These are phyloP conservation scores for Notamacropus eugenii DNA, from an alignment of 2,797 vertebrate genomes.

Conservation along the genomic window DNA sequence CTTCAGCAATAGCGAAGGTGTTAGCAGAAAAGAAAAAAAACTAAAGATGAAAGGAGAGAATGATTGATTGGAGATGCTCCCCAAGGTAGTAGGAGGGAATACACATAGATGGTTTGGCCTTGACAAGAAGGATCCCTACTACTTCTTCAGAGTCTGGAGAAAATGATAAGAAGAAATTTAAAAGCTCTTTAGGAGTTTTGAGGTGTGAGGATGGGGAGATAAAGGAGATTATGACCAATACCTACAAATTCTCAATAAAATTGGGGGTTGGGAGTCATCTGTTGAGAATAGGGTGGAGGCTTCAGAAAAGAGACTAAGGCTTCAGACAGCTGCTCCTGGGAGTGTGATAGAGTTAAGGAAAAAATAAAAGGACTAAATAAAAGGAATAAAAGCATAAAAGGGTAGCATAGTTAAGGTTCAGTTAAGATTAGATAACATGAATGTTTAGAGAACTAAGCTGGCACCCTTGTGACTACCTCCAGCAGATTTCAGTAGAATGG, in stretches of 20 bases:
- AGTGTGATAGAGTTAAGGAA: neutral
- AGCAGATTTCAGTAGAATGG: neutral
- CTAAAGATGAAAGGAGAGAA: neutral
- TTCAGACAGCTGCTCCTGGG: neutral
- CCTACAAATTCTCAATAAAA: neutral
- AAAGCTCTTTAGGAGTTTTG: neutral
- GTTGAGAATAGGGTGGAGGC: neutral
- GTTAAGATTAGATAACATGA: neutral
- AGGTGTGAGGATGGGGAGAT: neutral
- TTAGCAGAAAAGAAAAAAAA: neutral
- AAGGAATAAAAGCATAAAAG: no score
- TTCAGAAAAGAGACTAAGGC: neutral
- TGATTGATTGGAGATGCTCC: neutral
- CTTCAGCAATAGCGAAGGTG: neutral
- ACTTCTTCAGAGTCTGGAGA: neutral
- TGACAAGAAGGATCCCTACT: neutral
- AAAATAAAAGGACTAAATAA: no score
- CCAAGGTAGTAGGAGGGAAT: neutral
- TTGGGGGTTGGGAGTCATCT: neutral
- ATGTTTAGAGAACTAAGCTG: neutral
- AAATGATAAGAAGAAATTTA: neutral
- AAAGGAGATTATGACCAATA: neutral
- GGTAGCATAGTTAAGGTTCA: neutral
- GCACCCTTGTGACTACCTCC: neutral
- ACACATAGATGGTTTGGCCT: neutral